Conservation (phyloP, 92 coral and sea anemone species). For the Zoanthus sociatus region DNA sequence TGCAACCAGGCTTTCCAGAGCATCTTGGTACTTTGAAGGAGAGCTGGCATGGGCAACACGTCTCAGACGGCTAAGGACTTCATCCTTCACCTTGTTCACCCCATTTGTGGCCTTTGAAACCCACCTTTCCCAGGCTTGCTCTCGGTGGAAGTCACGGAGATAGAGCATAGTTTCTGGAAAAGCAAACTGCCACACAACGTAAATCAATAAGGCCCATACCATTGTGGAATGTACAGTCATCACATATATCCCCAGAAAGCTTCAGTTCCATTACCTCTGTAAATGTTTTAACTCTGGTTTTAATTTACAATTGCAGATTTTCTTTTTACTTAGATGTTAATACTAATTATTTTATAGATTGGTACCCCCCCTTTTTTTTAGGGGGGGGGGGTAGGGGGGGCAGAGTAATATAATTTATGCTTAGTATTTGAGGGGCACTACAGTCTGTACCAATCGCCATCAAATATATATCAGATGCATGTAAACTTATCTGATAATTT, state of each 20-base stretch:
- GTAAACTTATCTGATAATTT: too few relatives aligned
- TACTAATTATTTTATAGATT: neutral
- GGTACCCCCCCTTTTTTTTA: neutral
- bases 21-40: constrained; percentile 17
- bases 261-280: constrained; percentile 5
- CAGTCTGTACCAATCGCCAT: too few relatives aligned
- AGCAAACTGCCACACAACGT: neutral
- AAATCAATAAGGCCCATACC: neutral
- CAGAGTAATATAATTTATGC: too few relatives aligned
- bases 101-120: constrained; percentile 5
- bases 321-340: constrained; percentile 2
- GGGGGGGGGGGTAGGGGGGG: too few relatives aligned
- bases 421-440: too few relatives aligned
- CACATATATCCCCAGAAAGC: constrained; percentile 1
- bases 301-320: neutral
- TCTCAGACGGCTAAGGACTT: neutral
- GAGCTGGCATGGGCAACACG: constrained; percentile 14
- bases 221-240: constrained; percentile 6
- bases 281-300: neutral
- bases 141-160: constrained; percentile 13
- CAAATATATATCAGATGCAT: too few relatives aligned
- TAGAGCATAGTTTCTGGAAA: neutral
- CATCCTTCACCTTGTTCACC: constrained; percentile 13
- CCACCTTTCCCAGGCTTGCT: constrained; percentile 14
- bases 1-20: constrained; percentile 7